Base-by-base conservation (phyloP, 2,888 invertebrate genomes). In the Nomada hirtipes region DNA sequence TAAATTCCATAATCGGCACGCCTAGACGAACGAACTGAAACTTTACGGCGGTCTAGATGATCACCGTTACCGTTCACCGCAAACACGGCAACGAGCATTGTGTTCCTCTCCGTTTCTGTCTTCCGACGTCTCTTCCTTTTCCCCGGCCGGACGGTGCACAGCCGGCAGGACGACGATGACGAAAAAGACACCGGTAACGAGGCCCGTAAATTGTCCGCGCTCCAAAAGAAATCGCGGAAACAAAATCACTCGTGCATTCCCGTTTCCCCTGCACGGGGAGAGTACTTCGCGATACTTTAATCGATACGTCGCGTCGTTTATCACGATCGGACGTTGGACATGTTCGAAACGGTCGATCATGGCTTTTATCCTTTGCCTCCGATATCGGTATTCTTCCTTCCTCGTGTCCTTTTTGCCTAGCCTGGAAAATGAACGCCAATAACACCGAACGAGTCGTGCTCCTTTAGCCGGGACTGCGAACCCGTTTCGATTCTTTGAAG, bases 41-140 rank as follows among this genome's bases (percentile, higher is more conserved):
- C 73, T 84, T 88, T 86, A 83, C 82, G 69, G 75, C 60, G 76
- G 59, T 10, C 29, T 53, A 50, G 83, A 86, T 71, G 85, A 88
- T 88, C 87, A 86, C 88, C 84, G 88, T 88, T 88, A 85, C 85
- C 87, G 86, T 87, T 87, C 87, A 86, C 88, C 86, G 84, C 85
- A 82, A 86, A 88, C 88, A 82, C 85, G 73, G 65, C 79, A 82
- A 82, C 85, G 76, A 83, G 79, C 79, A 76, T 68, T 65, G 82
- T 74, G 82, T 18, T 52, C 67, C 59, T 65, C 75, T 74, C 59
- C 70, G 29, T 26, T 53, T 13, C 55, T 64, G 55, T 76, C 55
- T 42, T 29, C 50, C 74, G 55, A 36, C 53, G 2, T 70, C 15
- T 26, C 15, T 42, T 42, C 29, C 52, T 53, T 67, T 26, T 42